Percentiles rank a stretch among this genome's conserved stretches.
phyloP scores from a whole-genome alignment of 64 coral and sea anemone species.

The Dendronephthya gigantea region DNA sequence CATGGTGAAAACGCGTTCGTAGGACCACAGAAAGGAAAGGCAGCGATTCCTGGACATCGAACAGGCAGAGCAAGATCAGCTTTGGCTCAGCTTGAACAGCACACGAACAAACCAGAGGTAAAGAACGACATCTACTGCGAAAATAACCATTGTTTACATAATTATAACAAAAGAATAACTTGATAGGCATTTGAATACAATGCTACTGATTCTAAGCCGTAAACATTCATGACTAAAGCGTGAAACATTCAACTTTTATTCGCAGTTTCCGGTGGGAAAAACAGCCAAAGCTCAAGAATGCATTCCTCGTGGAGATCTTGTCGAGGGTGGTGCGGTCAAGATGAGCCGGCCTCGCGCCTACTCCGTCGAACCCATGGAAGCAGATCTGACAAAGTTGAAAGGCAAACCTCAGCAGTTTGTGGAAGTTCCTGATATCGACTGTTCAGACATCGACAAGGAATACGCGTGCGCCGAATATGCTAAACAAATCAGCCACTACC shows the following conservation, averaged over 20 bases:
- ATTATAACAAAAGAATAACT: too few relatives aligned
- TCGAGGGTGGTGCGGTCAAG: not conserved
- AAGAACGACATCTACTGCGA: not conserved
- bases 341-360: not conserved
- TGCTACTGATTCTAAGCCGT: too few relatives aligned
- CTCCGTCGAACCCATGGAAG: not conserved
- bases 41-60: not conserved
- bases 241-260: too few relatives aligned
- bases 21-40: not conserved
- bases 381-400: not conserved
- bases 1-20: not conserved
- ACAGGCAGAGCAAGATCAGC: not conserved
- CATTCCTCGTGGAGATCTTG: not conserved
- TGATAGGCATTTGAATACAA: too few relatives aligned
- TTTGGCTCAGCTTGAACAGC: not conserved
- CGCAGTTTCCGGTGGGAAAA: not conserved
- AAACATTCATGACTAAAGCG: too few relatives aligned
- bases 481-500: not conserved
- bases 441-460: not conserved
- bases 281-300: not conserved
- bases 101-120: not conserved
- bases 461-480: constrained; percentile 1
- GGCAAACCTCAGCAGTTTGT: not conserved
- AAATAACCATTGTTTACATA: too few relatives aligned
- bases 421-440: not conserved